A percentile compares a stretch with the other conserved stretches of the same genome.
These are phyloP conservation scores for Apotomis betuletana DNA, from an alignment of 2,888 invertebrate genomes.

Conservation along the genomic window DNA sequence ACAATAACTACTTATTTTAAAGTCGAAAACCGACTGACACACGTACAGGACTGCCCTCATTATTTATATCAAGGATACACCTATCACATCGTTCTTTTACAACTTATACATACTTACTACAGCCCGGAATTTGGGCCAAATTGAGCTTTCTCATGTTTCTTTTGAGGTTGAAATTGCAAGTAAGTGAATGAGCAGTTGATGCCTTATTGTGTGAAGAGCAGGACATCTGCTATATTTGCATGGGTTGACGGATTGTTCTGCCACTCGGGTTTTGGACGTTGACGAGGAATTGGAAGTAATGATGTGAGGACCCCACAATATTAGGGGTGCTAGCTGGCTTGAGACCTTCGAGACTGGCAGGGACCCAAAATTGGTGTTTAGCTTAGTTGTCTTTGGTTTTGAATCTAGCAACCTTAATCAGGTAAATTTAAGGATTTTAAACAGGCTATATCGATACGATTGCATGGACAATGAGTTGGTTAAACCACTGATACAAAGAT, in stretches of 20 bases:
- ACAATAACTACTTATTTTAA: not conserved
- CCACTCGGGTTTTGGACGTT: constrained; percentile 48
- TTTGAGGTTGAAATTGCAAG: constrained; percentile 1
- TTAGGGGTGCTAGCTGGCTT: not conserved
- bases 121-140: not conserved
- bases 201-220: constrained; percentile 1
- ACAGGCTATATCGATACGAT: too few species aligned
- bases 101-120: not conserved
- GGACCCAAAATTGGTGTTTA: too few species aligned
- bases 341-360: too few species aligned
- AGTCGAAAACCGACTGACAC: not conserved
- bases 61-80: constrained; percentile 31
- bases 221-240: constrained; percentile 71
- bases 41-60: constrained; percentile 1
- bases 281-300: constrained; percentile 30
- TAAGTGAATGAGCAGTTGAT: not conserved
- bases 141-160: not conserved
- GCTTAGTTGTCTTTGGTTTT: too few species aligned
- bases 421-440: too few species aligned
- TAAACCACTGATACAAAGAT: too few species aligned
- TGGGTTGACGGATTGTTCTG: constrained; percentile 71
- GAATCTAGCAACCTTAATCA: too few species aligned
- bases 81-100: constrained; percentile 13
- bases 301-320: constrained; percentile 20
- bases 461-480: too few species aligned